phyloP scores from a whole-genome alignment of 2,113 vertebrate species.

The Dasyprocta punctata region DNA sequence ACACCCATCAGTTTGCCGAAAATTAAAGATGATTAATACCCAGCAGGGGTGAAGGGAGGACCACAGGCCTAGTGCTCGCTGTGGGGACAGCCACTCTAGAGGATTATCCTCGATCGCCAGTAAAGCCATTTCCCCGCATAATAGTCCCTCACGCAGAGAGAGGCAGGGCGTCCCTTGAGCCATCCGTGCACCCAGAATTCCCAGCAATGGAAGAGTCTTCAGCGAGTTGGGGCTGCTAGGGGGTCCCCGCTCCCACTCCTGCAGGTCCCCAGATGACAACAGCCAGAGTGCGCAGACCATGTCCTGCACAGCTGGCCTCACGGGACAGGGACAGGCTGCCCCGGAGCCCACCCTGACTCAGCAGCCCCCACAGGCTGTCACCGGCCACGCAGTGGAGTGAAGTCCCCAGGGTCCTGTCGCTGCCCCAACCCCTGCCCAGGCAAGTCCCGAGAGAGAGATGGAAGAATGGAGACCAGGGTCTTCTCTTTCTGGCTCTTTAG shows the following conservation, averaged over 20 bases:
- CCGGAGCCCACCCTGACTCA: neutral
- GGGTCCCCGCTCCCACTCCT: neutral
- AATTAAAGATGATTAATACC: neutral
- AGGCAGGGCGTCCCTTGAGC: neutral
- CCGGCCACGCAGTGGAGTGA: neutral
- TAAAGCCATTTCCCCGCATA: neutral
- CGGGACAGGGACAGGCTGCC: too few species aligned
- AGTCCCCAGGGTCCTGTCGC: rapidly evolving
- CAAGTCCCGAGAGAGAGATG: neutral
- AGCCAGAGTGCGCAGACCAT: neutral
- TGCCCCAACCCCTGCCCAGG: rapidly evolving
- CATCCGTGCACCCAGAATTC: neutral
- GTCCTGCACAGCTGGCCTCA: neutral
- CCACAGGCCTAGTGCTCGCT: rapidly evolving
- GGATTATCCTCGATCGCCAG: rapidly evolving
- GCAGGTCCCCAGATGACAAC: neutral
- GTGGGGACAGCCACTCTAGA: rapidly evolving
- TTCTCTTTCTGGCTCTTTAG: neutral
- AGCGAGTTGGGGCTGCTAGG: too few species aligned
- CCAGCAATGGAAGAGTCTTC: neutral
- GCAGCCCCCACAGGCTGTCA: rapidly evolving
- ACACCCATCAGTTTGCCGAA: neutral
- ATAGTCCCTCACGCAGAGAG: neutral
- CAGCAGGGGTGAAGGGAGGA: too few species aligned
- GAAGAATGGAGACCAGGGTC: neutral